phyloP scores from a whole-genome alignment of 2,888 invertebrate species.

The Mantis religiosa region DNA sequence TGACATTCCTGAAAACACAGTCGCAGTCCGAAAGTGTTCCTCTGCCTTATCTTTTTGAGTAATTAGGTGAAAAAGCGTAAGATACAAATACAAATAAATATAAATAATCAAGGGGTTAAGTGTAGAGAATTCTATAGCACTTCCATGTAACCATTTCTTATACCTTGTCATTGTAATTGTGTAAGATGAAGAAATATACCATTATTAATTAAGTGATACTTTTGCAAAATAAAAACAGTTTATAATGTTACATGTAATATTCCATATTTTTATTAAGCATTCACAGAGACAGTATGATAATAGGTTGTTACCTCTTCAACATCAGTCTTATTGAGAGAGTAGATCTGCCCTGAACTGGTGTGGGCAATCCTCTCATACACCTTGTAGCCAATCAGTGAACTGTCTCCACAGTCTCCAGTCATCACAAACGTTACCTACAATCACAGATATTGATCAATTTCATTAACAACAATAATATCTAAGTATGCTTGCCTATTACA shows the following conservation, averaged over 20 bases:
- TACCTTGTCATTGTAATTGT: no score
- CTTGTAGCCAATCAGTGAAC: conserved; percentile 57
- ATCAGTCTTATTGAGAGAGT: conserved; percentile 64
- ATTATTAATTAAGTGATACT: no score
- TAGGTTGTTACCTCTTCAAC: conserved; percentile 57
- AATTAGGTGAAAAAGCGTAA: no score
- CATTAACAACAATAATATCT: neutral
- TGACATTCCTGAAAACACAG: no score
- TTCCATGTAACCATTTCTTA: no score
- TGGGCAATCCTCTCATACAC: conserved; percentile 70
- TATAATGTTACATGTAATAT: neutral
- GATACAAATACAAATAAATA: no score
- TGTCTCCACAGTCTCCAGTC: conserved; percentile 65
- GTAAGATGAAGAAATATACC: no score
- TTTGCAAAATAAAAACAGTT: neutral
- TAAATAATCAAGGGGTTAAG: no score
- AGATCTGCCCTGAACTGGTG: conserved; percentile 70
- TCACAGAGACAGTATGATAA: neutral
- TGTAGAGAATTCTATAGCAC: no score
- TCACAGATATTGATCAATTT: neutral
- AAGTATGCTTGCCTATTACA: neutral
- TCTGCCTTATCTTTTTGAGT: no score
- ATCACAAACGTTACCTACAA: conserved; percentile 67
- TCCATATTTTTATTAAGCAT: neutral
- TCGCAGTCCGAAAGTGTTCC: no score